These are phyloP conservation scores for Sesia bembeciformis DNA, from an alignment of 2,888 invertebrate genomes.

Conservation along the genomic window DNA sequence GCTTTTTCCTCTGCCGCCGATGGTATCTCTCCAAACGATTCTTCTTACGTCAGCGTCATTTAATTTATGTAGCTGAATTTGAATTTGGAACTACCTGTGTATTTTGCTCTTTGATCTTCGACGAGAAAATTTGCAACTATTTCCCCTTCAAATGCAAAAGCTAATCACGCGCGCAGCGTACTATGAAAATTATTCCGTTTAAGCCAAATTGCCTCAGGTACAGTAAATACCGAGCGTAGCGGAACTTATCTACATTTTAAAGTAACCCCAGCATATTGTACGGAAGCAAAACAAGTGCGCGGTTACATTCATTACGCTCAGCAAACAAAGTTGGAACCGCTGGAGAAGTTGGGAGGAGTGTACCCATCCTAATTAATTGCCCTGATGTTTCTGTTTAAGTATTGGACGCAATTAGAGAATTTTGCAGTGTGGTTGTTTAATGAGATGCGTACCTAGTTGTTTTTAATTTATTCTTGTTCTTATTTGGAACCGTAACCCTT, in stretches of 20 bases:
- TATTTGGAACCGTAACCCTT: too few species aligned
- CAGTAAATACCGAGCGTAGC: background rate
- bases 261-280: conserved; percentile 1
- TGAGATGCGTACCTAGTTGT: too few species aligned
- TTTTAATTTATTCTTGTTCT: too few species aligned
- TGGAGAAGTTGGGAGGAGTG: conserved; percentile 19
- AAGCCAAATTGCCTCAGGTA: background rate
- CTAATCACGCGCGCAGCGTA: background rate
- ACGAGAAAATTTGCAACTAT: too few species aligned
- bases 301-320: conserved; percentile 38
- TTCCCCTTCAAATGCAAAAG: background rate
- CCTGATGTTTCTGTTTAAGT: background rate
- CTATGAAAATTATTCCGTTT: background rate
- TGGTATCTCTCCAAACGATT: too few species aligned
- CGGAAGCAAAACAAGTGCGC: conserved; percentile 24
- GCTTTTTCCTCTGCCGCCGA: too few species aligned
- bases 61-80: too few species aligned
- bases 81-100: too few species aligned
- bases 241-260: conserved; percentile 6
- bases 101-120: too few species aligned
- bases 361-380: conserved; percentile 23
- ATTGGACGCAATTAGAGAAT: too few species aligned
- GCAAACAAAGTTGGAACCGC: conserved; percentile 33
- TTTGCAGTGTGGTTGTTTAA: too few species aligned
- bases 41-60: too few species aligned